Percentiles rank a stretch among this genome's conserved stretches.
phyloP scores from a whole-genome alignment of 2,888 invertebrate genomes.

The Agrotis clavis region DNA sequence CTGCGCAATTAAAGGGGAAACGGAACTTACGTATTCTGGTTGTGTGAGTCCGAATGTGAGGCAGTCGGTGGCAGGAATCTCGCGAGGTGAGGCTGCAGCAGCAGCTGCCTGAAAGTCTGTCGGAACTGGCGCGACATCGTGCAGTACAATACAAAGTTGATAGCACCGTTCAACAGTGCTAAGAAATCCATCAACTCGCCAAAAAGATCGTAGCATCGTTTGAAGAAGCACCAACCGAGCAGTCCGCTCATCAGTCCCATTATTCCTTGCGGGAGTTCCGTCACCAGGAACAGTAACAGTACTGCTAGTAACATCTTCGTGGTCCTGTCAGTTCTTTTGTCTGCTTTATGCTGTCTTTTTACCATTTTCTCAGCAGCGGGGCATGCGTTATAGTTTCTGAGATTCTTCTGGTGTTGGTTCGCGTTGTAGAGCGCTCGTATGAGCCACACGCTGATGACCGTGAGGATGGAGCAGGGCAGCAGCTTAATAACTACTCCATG shows the following conservation, averaged over 20 bases:
- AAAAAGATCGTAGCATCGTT: conserved; percentile 94
- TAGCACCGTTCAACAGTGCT: conserved; percentile 97
- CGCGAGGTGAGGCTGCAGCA: conserved; percentile 92
- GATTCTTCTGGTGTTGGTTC: conserved; percentile 93
- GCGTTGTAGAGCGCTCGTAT: conserved; percentile 94
- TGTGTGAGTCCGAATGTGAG: conserved; percentile 92
- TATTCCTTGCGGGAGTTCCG: conserved; percentile 96
- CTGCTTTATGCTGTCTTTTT: conserved; percentile 91
- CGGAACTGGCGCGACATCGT: conserved; percentile 98
- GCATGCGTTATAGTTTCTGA: conserved; percentile 92
- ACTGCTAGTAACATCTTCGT: conserved; percentile 97
- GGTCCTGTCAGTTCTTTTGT: conserved; percentile 95
- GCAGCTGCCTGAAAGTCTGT: conserved; percentile 94
- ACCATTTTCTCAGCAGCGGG: conserved; percentile 87
- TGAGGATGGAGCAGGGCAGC: conserved; percentile 95
- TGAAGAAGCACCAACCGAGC: conserved; percentile 93
- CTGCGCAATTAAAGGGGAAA: conserved; percentile 17
- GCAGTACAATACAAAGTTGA: conserved; percentile 98
- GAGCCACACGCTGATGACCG: conserved; percentile 93
- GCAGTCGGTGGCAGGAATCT: conserved; percentile 91
- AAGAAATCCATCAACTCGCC: conserved; percentile 97
- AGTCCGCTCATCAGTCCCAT: conserved; percentile 94
- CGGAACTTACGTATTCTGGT: conserved; percentile 92
- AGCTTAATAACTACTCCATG: conserved; percentile 95
- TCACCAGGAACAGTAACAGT: conserved; percentile 95